Evolutionary conservation across 2,888 invertebrate genomes (phyloP), one percentile per base, ranked within the genome.

Genomic region (Lasiommata megera): DNA sequence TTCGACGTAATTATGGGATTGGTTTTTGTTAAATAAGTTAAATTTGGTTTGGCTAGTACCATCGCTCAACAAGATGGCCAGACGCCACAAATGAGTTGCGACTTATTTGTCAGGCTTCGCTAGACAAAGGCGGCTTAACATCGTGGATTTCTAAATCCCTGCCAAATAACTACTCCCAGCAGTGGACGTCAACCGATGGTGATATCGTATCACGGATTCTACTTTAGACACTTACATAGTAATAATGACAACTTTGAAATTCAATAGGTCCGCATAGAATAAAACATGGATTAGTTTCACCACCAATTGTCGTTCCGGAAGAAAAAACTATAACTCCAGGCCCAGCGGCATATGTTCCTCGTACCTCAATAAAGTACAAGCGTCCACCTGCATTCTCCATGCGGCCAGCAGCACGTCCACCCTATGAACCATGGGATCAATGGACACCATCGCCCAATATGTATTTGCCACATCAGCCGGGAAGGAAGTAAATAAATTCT

Each of bases 361-460:
- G 48, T 0, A 40, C 56, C 1, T 59, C 63, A 14, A 11, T 67
- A 0, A 63, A 61, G 1, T 67, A 69, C 44, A 86, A 80, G 54
- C 67, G 72, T 1, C 67, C 76, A 0, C 88, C 88, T 0, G 80
- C 80, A 0, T 88, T 80, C 67, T 70, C 73, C n/a, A 62, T 83
- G 60, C 69, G 72, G 14, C 68, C 66, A 0, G 72, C 76, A 0
- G 78, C 81, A 0, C 70, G 67, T 11, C 82, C 83, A 0, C 73
- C 73, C 0, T 84, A 77, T 58, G 64, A 78, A 52, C 63, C 84
- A 0, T 74, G 73, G 67, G 85, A 85, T 41, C 70, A 74, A 69
- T 88, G 88, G 88, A 85, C 85, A 0, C 82, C 86, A 0, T 76
- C 88, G 1, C 77, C 88, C 2, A 88, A 88, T 63, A 83, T 88